phyloP scores from a whole-genome alignment of 2,797 vertebrate species.

The Anguilla megastoma region DNA sequence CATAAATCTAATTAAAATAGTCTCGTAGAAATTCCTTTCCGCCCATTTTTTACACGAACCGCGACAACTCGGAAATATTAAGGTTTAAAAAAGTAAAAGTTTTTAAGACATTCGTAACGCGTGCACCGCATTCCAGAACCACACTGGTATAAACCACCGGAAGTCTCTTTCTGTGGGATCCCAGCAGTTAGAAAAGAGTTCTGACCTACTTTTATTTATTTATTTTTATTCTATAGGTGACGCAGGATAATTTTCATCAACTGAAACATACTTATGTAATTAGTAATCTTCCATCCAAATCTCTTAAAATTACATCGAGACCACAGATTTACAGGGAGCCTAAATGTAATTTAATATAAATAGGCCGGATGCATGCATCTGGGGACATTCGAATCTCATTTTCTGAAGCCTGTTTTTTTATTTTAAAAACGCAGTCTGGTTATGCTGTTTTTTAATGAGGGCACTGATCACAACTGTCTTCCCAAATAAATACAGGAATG shows the following conservation, averaged over 20 bases:
- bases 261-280: neutral
- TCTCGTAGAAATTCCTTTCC: neutral
- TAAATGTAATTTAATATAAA: neutral
- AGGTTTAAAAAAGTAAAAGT: neutral
- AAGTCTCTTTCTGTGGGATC: neutral
- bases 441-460: too few species aligned
- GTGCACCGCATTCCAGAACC: neutral
- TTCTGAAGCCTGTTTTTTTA: neutral
- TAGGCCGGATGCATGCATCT: neutral
- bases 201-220: neutral
- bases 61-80: neutral
- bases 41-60: neutral
- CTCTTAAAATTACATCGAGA: neutral
- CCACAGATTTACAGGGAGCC: neutral
- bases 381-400: neutral
- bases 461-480: neutral
- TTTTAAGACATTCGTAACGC: neutral
- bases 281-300: neutral
- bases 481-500: neutral
- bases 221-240: neutral
- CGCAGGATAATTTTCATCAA: neutral
- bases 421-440: neutral
- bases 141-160: neutral
- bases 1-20: neutral
- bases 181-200: neutral